Conservation (phyloP, 2,888 invertebrate species). For the Phaedon cochleariae region DNA sequence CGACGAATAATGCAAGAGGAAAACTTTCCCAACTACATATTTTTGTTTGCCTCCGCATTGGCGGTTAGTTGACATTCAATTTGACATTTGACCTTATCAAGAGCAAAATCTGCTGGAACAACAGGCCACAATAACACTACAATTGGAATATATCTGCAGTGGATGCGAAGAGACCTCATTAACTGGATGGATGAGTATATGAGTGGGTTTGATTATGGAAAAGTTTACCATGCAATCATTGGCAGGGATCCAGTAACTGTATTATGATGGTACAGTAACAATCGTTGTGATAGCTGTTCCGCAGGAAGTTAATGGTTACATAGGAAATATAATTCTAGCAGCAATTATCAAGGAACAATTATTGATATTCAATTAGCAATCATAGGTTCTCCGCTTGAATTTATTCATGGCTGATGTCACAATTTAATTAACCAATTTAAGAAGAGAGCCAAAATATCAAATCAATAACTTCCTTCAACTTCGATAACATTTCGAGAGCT, state of each 20-base stretch:
- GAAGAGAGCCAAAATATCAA: too few relatives aligned
- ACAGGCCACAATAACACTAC: background rate
- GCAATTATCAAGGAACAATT: too few relatives aligned
- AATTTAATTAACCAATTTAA: too few relatives aligned
- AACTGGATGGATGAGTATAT: background rate
- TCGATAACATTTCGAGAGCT: too few relatives aligned
- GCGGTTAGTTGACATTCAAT: background rate
- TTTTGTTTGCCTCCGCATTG: background rate
- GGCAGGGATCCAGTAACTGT: background rate
- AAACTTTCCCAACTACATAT: too few relatives aligned
- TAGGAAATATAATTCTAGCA: too few relatives aligned
- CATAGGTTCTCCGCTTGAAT: too few relatives aligned
- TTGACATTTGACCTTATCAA: background rate
- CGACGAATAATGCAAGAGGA: too few relatives aligned
- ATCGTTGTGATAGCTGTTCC: background rate
- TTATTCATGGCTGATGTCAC: too few relatives aligned
- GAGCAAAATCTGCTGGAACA: background rate
- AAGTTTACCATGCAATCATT: background rate
- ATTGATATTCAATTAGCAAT: too few relatives aligned
- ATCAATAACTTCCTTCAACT: too few relatives aligned
- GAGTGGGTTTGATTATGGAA: background rate
- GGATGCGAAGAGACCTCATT: background rate
- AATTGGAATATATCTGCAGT: background rate
- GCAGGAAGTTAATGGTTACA: too few relatives aligned
- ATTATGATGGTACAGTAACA: background rate